Evolutionary conservation across 2,113 vertebrate genomes (phyloP).

Genomic region (Ictalurus furcatus): DNA sequence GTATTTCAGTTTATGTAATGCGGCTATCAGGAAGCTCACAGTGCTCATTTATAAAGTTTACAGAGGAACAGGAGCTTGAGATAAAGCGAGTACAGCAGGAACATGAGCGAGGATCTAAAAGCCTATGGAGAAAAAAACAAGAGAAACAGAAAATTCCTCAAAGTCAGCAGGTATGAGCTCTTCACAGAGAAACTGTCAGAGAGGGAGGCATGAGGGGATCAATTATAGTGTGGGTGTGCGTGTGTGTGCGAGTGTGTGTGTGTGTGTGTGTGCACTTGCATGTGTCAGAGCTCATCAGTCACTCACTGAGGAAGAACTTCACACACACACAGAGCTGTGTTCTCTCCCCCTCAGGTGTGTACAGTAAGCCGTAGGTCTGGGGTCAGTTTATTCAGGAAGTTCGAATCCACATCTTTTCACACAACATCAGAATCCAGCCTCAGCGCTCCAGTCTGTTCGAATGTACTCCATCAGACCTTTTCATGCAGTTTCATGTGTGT

Average conservation of each 20-base stretch:
- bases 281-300: not conserved
- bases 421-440: not conserved
- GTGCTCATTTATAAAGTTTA: not conserved
- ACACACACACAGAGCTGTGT: not conserved
- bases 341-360: not conserved
- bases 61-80: not conserved
- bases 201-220: slow-evolving; percentile 27
- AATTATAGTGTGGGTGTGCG: slow-evolving; percentile 1
- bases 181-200: not conserved
- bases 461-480: not conserved
- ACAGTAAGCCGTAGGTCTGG: not conserved
- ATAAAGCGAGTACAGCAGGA: not conserved
- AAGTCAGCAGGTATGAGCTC: not conserved
- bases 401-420: not conserved
- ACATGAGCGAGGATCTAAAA: not conserved
- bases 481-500: not conserved
- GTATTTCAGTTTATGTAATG: not conserved
- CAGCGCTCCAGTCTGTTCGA: not conserved
- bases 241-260: not conserved
- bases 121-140: not conserved
- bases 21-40: slow-evolving; percentile 3
- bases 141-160: not conserved
- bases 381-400: not conserved
- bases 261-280: not conserved
- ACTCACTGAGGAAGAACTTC: not conserved